Percentiles rank a stretch among this genome's conserved stretches.
These are phyloP conservation scores for Styela plicata DNA, from an alignment of 23 tunicate species.

Conservation along the genomic window DNA sequence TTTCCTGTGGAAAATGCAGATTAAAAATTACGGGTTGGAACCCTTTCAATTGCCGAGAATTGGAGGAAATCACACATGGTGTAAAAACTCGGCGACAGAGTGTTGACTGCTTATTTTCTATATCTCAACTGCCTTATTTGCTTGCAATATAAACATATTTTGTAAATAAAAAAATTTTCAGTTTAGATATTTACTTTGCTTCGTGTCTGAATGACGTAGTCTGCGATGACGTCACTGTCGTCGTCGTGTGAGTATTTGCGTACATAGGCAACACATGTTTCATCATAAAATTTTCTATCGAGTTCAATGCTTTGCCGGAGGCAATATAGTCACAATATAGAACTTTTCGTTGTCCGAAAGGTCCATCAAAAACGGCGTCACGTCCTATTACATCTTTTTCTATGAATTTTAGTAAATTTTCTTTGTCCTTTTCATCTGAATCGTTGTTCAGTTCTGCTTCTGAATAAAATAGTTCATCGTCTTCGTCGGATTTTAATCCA, in stretches of 20 bases:
- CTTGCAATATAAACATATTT: too few species aligned
- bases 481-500: not conserved
- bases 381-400: constrained; percentile 67
- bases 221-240: constrained; percentile 88
- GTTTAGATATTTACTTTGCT: constrained; percentile 80
- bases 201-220: constrained; percentile 81
- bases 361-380: constrained; percentile 44
- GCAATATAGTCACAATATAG: constrained; percentile 94
- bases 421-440: not conserved
- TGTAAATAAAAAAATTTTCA: too few species aligned
- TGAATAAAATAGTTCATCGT: not conserved
- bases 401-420: constrained; percentile 51
- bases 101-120: too few species aligned
- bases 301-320: constrained; percentile 71
- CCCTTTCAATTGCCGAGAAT: too few species aligned
- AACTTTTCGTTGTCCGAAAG: constrained; percentile 69
- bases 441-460: not conserved
- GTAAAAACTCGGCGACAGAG: too few species aligned
- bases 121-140: too few species aligned
- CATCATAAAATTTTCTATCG: constrained; percentile 75
- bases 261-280: constrained; percentile 67
- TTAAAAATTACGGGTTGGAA: too few species aligned
- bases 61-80: too few species aligned
- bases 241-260: constrained; percentile 92
- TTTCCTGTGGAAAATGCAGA: too few species aligned